Conservation (phyloP, 1,140 invertebrate species). For the Steinernema feltiae region DNA sequence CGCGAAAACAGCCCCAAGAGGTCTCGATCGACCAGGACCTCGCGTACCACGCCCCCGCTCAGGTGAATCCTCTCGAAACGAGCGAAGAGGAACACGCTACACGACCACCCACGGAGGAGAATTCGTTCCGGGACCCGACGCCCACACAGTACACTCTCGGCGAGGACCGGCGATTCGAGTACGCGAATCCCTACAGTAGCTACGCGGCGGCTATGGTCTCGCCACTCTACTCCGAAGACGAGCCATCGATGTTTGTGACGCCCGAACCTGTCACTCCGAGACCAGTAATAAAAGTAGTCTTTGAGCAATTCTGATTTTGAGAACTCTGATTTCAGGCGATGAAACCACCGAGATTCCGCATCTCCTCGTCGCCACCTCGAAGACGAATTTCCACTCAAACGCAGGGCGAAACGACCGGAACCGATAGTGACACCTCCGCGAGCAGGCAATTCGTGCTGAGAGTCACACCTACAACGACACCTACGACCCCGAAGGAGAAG, state of each 20-base stretch:
- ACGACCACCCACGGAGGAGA: background rate
- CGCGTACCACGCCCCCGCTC: background rate
- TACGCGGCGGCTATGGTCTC: conserved; percentile 1
- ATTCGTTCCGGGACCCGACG: conserved; percentile 7
- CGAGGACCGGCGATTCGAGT: background rate
- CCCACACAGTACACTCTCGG: background rate
- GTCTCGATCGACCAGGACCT: background rate
- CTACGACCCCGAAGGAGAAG: background rate
- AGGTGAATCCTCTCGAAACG: background rate
- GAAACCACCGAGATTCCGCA: background rate
- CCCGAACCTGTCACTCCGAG: background rate
- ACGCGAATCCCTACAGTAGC: conserved; percentile 5
- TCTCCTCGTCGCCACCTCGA: background rate
- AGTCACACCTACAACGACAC: background rate
- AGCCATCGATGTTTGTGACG: background rate
- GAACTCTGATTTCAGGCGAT: background rate
- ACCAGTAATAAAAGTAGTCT: background rate
- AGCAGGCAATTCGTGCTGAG: background rate
- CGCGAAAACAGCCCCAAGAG: background rate
- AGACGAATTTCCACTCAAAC: background rate
- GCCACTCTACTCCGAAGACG: background rate
- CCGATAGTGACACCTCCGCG: conserved; percentile 1
- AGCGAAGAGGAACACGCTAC: conserved; percentile 3
- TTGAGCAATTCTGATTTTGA: background rate
- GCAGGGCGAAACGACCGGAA: background rate